A percentile compares a stretch with the other conserved stretches of the same genome.
phyloP scores from a whole-genome alignment of 2,888 invertebrate species.

The Himalopsyche kuldschensis region DNA sequence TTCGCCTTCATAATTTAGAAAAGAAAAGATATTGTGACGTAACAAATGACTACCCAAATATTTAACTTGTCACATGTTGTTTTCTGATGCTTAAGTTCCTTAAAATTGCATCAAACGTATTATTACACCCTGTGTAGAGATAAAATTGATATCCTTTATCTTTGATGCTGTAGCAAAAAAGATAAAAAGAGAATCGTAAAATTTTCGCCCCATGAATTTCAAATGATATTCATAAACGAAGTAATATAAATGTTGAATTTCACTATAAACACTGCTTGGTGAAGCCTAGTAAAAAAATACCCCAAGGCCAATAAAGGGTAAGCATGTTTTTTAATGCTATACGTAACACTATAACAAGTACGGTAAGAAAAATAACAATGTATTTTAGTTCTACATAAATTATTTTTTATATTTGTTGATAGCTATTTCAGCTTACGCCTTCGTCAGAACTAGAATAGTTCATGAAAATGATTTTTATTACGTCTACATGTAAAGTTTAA shows the following conservation, averaged over 20 bases:
- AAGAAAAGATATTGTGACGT: background rate
- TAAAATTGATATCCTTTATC: background rate
- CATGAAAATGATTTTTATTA: too few species aligned
- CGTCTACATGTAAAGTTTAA: too few species aligned
- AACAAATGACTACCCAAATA: background rate
- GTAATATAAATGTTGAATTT: background rate
- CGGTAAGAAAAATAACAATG: too few species aligned
- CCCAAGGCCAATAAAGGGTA: background rate
- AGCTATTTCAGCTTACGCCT: too few species aligned
- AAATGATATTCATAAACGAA: background rate
- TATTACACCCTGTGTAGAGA: background rate
- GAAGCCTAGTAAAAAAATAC: background rate
- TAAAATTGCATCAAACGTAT: background rate
- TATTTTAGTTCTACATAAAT: too few species aligned
- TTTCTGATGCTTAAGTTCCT: background rate
- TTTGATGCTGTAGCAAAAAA: background rate
- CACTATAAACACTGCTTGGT: background rate
- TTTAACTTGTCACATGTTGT: background rate
- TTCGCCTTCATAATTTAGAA: too few species aligned
- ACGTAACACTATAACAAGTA: background rate
- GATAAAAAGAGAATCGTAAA: background rate
- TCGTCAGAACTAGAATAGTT: too few species aligned
- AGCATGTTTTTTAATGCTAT: background rate
- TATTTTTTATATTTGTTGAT: too few species aligned
- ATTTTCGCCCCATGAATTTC: background rate